phyloP scores from a whole-genome alignment of 35 echinoderm and acorn worm genomes.

The Diadema setosum region DNA sequence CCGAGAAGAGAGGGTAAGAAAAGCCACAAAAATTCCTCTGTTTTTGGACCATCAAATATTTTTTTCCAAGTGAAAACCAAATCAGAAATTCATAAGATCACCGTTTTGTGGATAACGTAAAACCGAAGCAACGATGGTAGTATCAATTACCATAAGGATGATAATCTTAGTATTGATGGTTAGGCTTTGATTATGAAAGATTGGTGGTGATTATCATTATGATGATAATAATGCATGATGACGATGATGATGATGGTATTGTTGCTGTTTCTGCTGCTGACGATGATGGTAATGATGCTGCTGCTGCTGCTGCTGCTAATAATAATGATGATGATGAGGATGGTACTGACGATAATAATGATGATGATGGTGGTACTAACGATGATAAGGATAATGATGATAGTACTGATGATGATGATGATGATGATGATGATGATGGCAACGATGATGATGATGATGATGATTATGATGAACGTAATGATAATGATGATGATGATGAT shows the following conservation, averaged over 20 bases:
- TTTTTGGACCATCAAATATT: neutral
- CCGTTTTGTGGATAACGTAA: neutral
- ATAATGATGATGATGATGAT: neutral
- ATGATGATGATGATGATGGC: neutral
- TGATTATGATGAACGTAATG: neutral
- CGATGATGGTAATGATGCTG: no score
- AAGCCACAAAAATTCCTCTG: neutral
- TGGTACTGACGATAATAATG: neutral
- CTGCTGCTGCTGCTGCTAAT: no score
- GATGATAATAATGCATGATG: no score
- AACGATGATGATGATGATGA: neutral
- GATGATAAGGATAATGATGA: neutral
- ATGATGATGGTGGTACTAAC: neutral
- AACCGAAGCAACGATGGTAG: neutral
- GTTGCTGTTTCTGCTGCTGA: no score
- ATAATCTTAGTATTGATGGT: neutral
- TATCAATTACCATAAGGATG: neutral
- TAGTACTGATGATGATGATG: neutral
- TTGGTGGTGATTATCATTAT: no score
- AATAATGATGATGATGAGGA: neutral
- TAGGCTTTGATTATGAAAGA: neutral
- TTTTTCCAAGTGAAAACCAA: neutral
- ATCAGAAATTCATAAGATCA: neutral
- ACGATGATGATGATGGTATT: no score
- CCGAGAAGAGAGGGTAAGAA: slow-evolving; percentile 9